Evolutionary conservation across 2,797 vertebrate genomes (phyloP), one percentile per base, ranked within the genome.

Genomic region (Momotus momota): DNA sequence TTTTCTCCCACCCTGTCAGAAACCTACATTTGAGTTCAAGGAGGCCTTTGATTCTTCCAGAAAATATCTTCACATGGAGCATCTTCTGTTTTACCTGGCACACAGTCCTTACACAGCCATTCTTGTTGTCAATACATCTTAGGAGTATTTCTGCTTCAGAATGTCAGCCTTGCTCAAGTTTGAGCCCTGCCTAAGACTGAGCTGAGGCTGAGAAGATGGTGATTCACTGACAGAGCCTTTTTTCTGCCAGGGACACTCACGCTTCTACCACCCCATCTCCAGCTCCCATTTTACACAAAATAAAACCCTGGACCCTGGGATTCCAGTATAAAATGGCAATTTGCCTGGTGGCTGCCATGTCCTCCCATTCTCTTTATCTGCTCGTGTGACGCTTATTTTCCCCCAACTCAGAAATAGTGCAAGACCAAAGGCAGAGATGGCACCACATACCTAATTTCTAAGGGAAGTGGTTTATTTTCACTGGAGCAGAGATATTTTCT

Each of bases 51-150:
- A 43, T 54, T 73, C 46, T 16, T 7, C 62, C 81, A 92, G 81
- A 46, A 90, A 54, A 79, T 51, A 12, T 57, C 70, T 89, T 91
- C 46, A 26, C 54, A 13, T 8, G 62, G 41, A 86, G 29, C 46
- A 92, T 70, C 62, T 58, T 51, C 49, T 90, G 62, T 31, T 58
- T 62, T 51, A 61, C 43, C 67, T 58, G 74, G 89, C 71, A 58
- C 5, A 22, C 33, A 72, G 80, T 46, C 38, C 41, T 8, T 78
- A 52, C 35, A 27, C 46, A 89, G 64, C 29, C 81, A 46, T 58
- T 46, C 60, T 55, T 0, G 0, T 1, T 57, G 38, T 21, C 35
- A 61, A 9, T 15, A 48, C 5, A 17, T 27, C 38, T 57, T 1
- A 21, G 31, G 33, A 90, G 46, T 12, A 45, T 51, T 62, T 85